Evolutionary conservation across 2,113 vertebrate genomes (phyloP), one percentile per base, ranked within the genome.

Genomic region (Pycnonotus jocosus): DNA sequence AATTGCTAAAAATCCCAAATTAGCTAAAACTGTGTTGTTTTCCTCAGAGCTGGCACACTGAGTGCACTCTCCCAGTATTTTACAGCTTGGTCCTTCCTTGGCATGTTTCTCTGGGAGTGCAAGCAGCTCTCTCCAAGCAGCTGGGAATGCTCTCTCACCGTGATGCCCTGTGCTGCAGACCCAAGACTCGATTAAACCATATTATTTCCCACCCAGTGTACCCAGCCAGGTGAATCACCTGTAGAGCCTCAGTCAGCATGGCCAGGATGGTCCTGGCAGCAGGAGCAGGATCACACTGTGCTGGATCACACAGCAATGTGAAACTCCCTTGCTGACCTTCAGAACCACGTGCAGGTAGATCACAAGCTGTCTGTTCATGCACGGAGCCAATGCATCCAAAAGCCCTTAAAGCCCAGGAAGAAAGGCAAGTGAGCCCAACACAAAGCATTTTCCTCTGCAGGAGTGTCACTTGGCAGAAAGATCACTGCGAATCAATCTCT

Each of bases 231-330:
- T 17, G 74, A 94, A 66, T 62, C 54, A 79, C 70, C 69, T 64
- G 37, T 11, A 38, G 50, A 71, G 5, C 9, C 44, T 12, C 23
- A 15, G 28, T 54, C 42, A 33, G 54, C 8, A 12, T 58, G 58
- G 45, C 7, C 13, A 27, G 42, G 53, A 31, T 17, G 20, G 31
- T 57, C 45, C 64, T 45, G 56, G 24, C 35, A 65, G 27, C 28
- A 69, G 23, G 44, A 70, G 35, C 54, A 80, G 50, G 48, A 27
- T 50, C 31, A 35, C 19, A 0, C 22, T 0, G 0, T 0, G 0
- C 37, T 61, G 47, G 31, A 24, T 74, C 42, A 22, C 37, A 27
- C 40, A 56, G 54, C 47, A 57, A 23, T 18, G 2, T 0, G 2
- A 23, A 10, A 15, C 47, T 64, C 53, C 14, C 28, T 11, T 42